Base-by-base conservation (phyloP, 2,797 vertebrate species). In the Crypturellus tataupa region DNA sequence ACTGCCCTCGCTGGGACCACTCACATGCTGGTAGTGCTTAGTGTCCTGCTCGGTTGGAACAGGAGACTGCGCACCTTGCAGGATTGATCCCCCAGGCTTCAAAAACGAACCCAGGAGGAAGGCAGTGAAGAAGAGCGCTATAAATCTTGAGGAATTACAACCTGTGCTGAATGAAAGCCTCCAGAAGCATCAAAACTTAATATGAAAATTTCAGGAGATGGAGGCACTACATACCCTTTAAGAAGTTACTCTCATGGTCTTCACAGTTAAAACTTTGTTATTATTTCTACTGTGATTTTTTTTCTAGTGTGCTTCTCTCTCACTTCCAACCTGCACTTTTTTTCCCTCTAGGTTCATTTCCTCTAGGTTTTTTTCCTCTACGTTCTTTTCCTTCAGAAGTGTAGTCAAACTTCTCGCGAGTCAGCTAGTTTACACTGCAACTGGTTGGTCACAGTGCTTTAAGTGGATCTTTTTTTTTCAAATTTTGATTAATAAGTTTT, bases 401-500 rank as follows among this genome's bases (percentile, higher is more conserved):
- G 89, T 73, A 47, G 47, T 58, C 68, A 88, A 80, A 88, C 2
- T 86, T 81, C 60, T 88, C 84, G 60, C 77, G 77, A 84, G 69
- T 17, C 77, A 88, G 40, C 56, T 87, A 77, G 1, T 86, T 91
- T 79, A 39, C 47, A 47, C 64, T 73, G 68, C 77, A 80, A 1
- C 0, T 4, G 25, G 44, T 60, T 91, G 42, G 56, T 86, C 83
- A 44, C 64, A 82, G 81, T 0, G 0, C 39, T 87, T 89, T 20
- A 63, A 37, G 51, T 78, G 87, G 71, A 93, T 81, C 39, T 64
- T 44, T 73, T 60, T 73, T 89, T 89, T 93, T 84, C 78, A 84
- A 88, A 86, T 88, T 80, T 90, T 94, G 91, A 94, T 91, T 64
- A 91, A 94, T 96, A 93, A 84, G 70, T 88, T 90, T 94, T 65